Evolutionary conservation across 2,113 vertebrate genomes (phyloP).

Genomic region (Porphyrio hochstetteri): DNA sequence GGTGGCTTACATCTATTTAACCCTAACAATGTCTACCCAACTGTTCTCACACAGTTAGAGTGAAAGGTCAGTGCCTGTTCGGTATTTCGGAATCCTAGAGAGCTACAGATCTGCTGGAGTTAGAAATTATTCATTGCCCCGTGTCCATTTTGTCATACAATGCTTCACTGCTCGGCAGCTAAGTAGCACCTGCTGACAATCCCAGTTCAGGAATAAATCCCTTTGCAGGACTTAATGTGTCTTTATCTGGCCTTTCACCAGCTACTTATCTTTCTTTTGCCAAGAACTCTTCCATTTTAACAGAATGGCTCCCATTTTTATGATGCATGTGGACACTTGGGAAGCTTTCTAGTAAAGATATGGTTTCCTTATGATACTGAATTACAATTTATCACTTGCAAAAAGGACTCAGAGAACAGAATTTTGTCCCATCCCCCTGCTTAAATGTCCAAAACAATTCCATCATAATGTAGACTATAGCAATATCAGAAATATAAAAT

Average conservation of each 20-base stretch:
- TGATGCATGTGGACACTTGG: neutral
- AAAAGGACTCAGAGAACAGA: neutral
- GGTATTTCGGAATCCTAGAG: neutral
- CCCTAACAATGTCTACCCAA: neutral
- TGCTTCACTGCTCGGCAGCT: neutral
- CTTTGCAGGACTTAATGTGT: neutral
- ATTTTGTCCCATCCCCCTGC: neutral
- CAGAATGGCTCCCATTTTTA: neutral
- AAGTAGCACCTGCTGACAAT: neutral
- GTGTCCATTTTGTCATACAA: neutral
- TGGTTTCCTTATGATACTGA: neutral
- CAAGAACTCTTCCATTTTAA: neutral
- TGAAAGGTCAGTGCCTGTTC: neutral
- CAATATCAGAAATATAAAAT: neutral
- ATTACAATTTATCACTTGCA: neutral
- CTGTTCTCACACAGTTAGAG: neutral
- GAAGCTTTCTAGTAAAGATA: neutral
- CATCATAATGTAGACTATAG: neutral
- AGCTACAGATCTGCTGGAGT: neutral
- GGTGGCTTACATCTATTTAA: neutral
- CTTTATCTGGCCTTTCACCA: neutral
- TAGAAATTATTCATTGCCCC: neutral
- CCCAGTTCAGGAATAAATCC: neutral
- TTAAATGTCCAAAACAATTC: neutral
- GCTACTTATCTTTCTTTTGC: neutral